Base-by-base conservation (phyloP, 2,888 invertebrate species). In the Lypha dubia region DNA sequence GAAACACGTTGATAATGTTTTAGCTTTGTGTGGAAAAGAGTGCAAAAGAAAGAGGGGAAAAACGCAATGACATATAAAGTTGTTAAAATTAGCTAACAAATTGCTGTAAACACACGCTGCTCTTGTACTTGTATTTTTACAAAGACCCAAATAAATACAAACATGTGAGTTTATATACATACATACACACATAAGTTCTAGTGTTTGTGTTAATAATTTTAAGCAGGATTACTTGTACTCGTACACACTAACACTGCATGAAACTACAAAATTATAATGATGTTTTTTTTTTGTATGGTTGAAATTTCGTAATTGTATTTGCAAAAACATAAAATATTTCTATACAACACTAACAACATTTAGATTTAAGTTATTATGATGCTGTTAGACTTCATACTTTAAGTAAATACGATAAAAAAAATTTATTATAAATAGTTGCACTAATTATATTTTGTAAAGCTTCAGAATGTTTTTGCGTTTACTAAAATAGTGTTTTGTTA, bases 21-120 rank as follows among this genome's bases (percentile, higher is more conserved):
- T 4, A 17, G 44, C 17, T 24, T 38, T 24, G 1, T 32, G 22
- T 0, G 0, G 3, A 51, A 11, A 13, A 13, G 22, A 38, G 24
- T 13, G 17, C 5, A 20, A 2, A 56, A 15, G 13, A 35, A n/a
- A 41, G 5, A 7, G 46, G 17, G 11, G 22, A 5, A 35, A 32
- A 24, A 28, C 32, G 60, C 22, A 22, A 68, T 35, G 22, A 32
- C 32, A 58, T 11, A n/a, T 35, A 1, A 38, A 32, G 35, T 24
- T 63, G 71, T 65, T 71, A 24, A 65, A 74, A 81, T 81, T 75
- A 81, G 80, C 74, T 17, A 68, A 62, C 67, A 81, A 79, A 77
- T 74, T 80, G 53, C 56, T 68, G 24, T 60, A n/a, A n/a, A 17
- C 60, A 68, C 44, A 56, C 53, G 68, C 67, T 53, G 63, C 63